Evolutionary conservation across 2,888 invertebrate species (phyloP), one percentile per base, ranked within the genome.

Genomic region (Drosophila fulvimacula): DNA sequence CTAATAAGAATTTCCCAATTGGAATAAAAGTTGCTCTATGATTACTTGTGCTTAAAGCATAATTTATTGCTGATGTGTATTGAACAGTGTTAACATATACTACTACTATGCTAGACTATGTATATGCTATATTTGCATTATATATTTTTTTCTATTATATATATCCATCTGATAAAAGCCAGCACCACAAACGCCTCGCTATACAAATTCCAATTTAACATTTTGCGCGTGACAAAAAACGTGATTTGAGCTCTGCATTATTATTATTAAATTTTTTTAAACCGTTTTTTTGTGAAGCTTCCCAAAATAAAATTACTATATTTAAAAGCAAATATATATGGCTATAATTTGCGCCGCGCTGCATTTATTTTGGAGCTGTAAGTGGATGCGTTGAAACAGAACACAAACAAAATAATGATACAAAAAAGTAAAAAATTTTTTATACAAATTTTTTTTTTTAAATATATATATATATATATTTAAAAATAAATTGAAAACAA

Each of bases 311-410:
- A 76, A 73, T 62, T 13, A 49, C 74, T 73, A 79, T 74, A 78
- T 79, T 74, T 74, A 79, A 69, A 52, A 57, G 58, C 49, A 48
- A 59, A 79, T 57, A 17, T 58, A 48, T 60, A 9, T 36, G 44
- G n/a, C 65, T 81, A 32, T 11, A 81, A 81, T 78, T 78, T 78
- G 75, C 72, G 59, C 68, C 53, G 71, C 73, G 53, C 13, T 88
- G 82, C 85, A 87, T 55, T 84, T 82, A 84, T 82, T 82, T 53
- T 42, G 42, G 51, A n/a, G 39, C 58, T 82, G 81, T 78, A 82
- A 86, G 51, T 83, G 81, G 75, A 83, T 74, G 87, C 83, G 72
- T 36, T 60, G 64, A 56, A 66, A 62, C 15, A 38, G 51, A 36
- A 53, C 42, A 24, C 48, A 46, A 59, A 44, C 6, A 53, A 49